Base-by-base conservation (phyloP, 2,888 invertebrate species). In the Drosophila prostipennis region DNA sequence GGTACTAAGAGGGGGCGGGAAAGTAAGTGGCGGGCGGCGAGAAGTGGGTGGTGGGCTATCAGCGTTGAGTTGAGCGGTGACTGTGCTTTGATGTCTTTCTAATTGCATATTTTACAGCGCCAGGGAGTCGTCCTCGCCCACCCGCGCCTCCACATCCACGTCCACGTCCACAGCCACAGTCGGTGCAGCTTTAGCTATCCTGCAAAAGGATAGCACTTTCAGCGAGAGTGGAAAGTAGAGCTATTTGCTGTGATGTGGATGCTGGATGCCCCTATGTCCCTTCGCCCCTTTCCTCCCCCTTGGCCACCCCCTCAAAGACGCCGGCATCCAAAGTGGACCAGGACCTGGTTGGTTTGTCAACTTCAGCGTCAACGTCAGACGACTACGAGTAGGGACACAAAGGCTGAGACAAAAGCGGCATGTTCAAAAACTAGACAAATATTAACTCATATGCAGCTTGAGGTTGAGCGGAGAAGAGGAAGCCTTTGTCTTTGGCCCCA, bases 61-160 rank as follows among this genome's bases (percentile, higher is more conserved):
- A 58, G 51, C 57, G 51, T 46, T 56, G 61, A 57, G 73, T 60
- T 71, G 61, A 57, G 73, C 64, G 68, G 60, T 43, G 57, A 45
- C 55, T 71, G 63, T 52, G 77, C 85, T 85, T 87, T 85, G 85
- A 85, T 85, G 87, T 87, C 72, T 78, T 82, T 84, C 84, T 84
- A 84, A 85, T 85, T 87, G 84, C 84, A 85, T 85, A 85, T 85
- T 87, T 85, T 87, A 85, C 79, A 82, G 85, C 76, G 85, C 83
- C 77, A 73, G 75, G 77, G 72, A 80, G 72, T 76, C 68, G 60
- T 34, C 34, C 34, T 58, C 19, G 42, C 57, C 51, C 72, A 45
- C 26, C 43, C 60, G 32, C 40, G 48, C 51, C 32, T 42, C 46
- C 36, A 42, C 55, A 37, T 10, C 51, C 55, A 59, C 52, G 19